Conservation (phyloP, 30 jellyfish, hydroid and myxozoan genomes). For the Aurelia sp. region DNA sequence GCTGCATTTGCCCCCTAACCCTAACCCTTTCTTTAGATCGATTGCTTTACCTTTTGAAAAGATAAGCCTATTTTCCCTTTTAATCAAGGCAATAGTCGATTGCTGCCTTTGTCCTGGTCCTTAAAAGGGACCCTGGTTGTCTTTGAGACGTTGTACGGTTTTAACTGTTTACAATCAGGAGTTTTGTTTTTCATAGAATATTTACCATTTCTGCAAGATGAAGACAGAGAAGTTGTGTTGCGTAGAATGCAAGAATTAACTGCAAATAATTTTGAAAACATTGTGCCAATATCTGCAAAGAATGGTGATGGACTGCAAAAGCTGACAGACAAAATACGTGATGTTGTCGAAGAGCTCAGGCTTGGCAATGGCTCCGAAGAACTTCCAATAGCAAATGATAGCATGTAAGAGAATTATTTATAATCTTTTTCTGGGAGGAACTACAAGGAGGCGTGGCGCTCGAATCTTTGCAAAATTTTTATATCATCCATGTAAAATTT, state of each 20-base stretch:
- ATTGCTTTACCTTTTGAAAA: too few species aligned
- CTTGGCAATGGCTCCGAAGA: conserved; percentile 1
- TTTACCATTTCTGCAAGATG: conserved; percentile 35
- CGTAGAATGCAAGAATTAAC: conserved; percentile 18
- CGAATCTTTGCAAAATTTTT: too few species aligned
- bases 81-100: too few species aligned
- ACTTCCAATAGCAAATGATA: background rate
- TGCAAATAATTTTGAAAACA: conserved; percentile 54
- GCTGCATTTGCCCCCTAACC: too few species aligned
- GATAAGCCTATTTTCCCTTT: too few species aligned
- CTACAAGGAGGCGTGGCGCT: too few species aligned
- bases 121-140: too few species aligned
- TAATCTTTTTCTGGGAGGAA: too few species aligned
- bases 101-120: too few species aligned
- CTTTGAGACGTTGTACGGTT: background rate
- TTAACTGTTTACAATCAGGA: background rate
- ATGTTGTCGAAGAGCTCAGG: conserved; percentile 35
- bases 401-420: too few species aligned
- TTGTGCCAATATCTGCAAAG: conserved; percentile 77
- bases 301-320: conserved; percentile 61
- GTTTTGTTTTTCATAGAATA: conserved; percentile 1
- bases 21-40: too few species aligned
- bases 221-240: conserved; percentile 44
- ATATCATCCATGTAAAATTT: too few species aligned
- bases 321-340: conserved; percentile 66